These are phyloP conservation scores for Halotydeus destructor DNA, from an alignment of 1,140 invertebrate species.

Conservation along the genomic window DNA sequence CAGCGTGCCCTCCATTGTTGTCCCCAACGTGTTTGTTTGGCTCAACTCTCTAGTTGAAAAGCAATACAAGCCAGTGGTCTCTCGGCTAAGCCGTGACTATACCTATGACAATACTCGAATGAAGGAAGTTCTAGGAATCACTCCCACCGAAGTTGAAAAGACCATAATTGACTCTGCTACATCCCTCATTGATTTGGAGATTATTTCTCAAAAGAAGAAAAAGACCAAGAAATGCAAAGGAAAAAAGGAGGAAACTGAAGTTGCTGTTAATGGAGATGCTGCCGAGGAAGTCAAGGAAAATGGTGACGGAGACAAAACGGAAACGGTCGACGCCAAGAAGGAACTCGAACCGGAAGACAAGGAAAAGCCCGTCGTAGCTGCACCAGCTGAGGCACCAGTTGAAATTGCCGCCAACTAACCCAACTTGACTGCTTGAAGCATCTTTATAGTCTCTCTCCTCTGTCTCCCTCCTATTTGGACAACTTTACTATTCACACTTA, in stretches of 20 bases:
- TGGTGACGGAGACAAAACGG: too few species aligned
- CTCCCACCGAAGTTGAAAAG: constrained; percentile 18
- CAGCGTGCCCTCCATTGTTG: constrained; percentile 28
- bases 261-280: too few species aligned
- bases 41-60: constrained; percentile 28
- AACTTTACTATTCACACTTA: too few species aligned
- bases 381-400: too few species aligned
- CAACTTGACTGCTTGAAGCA: too few species aligned
- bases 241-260: constrained; percentile 14
- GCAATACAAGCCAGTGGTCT: constrained; percentile 26
- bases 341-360: too few species aligned
- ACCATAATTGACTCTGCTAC: constrained; percentile 29
- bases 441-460: too few species aligned
- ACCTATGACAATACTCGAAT: constrained; percentile 30
- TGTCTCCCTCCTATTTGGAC: too few species aligned
- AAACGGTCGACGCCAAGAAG: too few species aligned
- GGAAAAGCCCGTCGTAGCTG: too few species aligned
- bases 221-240: constrained; percentile 19
- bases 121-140: constrained; percentile 18
- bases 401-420: too few species aligned
- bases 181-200: constrained; percentile 27
- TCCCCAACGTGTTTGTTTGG: constrained; percentile 29
- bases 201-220: constrained; percentile 28
- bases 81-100: constrained; percentile 26
- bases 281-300: too few species aligned